Evolutionary conservation across 2,113 vertebrate species (phyloP), one percentile per base, ranked within the genome.

Genomic region (Eulemur rufifrons): DNA sequence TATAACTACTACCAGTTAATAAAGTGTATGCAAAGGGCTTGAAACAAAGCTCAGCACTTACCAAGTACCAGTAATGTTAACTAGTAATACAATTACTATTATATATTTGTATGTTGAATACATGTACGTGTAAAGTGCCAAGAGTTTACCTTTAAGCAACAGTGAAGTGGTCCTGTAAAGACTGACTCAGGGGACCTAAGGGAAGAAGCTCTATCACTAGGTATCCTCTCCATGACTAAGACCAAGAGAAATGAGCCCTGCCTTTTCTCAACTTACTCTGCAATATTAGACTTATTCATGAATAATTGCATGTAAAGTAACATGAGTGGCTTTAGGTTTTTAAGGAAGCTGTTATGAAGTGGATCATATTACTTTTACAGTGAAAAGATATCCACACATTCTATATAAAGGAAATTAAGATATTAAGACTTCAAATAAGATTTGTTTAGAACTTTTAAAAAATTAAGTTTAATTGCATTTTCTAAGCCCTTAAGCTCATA

Each of bases 341-440:
- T 64, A 74, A 89, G 27, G 29, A 96, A 96, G 52, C 12, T 56
- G 50, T 63, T 81, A 82, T 47, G 74, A 81, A 47, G 50, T 85
- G 8, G 14, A 42, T 69, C 52, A 74, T 20, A 34, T 87, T 93
- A 95, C 13, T 15, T 61, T 87, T 21, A 84, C 8, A 45, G 63
- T 74, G 45, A 82, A 86, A 76, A 80, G 74, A 86, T 4, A 83
- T 29, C 63, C 8, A 83, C 23, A n/a, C 39, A 25, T 56, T 39
- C 52, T 37, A 71, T 25, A 29, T 54, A 74, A 86, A 92, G 32
- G 37, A 77, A 68, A 32, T 15, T 74, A 74, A 91, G 34, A 78
- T 56, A 20, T 56, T 86, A 95, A 83, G 63, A 83, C 52, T 86
- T 85, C 61, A 80, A 89, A 64, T 90, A 77, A 77, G 68, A 91